phyloP scores from a whole-genome alignment of 2,113 vertebrate genomes.

The Dunckerocampus dactyliophorus region DNA sequence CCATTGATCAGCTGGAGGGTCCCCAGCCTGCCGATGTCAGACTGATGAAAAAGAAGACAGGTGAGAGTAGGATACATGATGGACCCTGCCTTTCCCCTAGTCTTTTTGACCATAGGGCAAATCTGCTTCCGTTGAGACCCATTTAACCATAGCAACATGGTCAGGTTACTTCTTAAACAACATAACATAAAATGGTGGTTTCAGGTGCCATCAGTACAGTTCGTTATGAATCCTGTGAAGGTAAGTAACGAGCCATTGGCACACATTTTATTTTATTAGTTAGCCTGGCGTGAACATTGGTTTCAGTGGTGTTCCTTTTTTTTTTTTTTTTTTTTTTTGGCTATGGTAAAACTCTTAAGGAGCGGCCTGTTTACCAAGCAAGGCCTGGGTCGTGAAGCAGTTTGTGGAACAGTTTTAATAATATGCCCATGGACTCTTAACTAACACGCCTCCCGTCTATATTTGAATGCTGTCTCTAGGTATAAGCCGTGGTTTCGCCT shows the following conservation, averaged over 20 bases:
- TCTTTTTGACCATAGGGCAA: slow-evolving; percentile 77
- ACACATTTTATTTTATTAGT: slow-evolving; percentile 37
- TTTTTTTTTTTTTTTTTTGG: slow-evolving; percentile 72
- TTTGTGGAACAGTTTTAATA: slow-evolving; percentile 96
- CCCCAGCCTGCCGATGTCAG: slow-evolving; percentile 96
- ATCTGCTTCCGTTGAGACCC: slow-evolving; percentile 84
- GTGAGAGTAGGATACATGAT: slow-evolving; percentile 80
- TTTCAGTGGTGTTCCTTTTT: slow-evolving; percentile 58
- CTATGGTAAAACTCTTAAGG: slow-evolving; percentile 91
- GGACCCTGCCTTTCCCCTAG: slow-evolving; percentile 64
- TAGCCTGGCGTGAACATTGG: slow-evolving; percentile 39
- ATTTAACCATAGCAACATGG: slow-evolving; percentile 89
- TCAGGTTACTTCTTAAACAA: slow-evolving; percentile 48
- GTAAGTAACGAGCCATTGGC: slow-evolving; percentile 55
- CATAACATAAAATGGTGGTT: slow-evolving; percentile 24
- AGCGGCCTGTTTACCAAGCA: slow-evolving; percentile 82
- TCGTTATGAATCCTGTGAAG: slow-evolving; percentile 32
- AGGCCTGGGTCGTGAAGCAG: slow-evolving; percentile 97
- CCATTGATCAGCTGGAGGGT: slow-evolving; percentile 93
- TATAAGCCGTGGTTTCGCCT: slow-evolving; percentile 99
- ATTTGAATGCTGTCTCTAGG: slow-evolving; percentile 99
- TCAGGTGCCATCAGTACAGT: slow-evolving; percentile 34
- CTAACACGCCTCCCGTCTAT: slow-evolving; percentile 99
- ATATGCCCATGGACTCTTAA: slow-evolving; percentile 97
- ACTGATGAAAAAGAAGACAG: slow-evolving; percentile 98